These are phyloP conservation scores for Erpobdella octoculata DNA, from an alignment of 2,888 invertebrate genomes.

Conservation along the genomic window DNA sequence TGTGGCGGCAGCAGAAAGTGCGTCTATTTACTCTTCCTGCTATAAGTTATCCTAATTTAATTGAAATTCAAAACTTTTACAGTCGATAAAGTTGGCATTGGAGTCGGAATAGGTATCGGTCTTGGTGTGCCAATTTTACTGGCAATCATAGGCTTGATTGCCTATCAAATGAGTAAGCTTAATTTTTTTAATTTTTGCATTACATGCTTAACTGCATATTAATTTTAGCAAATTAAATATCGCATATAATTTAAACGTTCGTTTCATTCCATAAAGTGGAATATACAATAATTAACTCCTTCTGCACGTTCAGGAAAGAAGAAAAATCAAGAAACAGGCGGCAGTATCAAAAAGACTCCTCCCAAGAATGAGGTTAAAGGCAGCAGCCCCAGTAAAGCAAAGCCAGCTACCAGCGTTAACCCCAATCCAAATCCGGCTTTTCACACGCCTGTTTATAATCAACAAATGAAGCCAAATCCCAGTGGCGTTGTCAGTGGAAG, in stretches of 20 bases:
- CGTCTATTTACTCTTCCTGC: no score
- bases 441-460: not conserved
- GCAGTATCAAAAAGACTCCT: not conserved
- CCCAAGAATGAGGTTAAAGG: not conserved
- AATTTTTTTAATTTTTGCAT: not conserved
- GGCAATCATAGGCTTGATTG: not conserved
- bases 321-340: not conserved
- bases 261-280: no score
- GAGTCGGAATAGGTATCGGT: slow-evolving; percentile 16
- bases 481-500: not conserved
- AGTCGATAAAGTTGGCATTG: not conserved
- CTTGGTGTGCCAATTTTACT: slow-evolving; percentile 18
- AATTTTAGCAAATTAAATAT: no score
- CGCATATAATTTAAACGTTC: no score
- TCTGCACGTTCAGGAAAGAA: not conserved
- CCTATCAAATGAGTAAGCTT: not conserved
- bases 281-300: not conserved
- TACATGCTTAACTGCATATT: no score
- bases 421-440: not conserved
- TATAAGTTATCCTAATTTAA: no score
- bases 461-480: not conserved
- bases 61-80: not conserved
- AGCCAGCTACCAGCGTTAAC: not conserved
- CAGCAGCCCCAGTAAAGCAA: not conserved
- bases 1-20: no score